A percentile compares a stretch with the other conserved stretches of the same genome.
These are phyloP conservation scores for Podiceps cristatus DNA, from an alignment of 2,113 vertebrate species.

Conservation along the genomic window DNA sequence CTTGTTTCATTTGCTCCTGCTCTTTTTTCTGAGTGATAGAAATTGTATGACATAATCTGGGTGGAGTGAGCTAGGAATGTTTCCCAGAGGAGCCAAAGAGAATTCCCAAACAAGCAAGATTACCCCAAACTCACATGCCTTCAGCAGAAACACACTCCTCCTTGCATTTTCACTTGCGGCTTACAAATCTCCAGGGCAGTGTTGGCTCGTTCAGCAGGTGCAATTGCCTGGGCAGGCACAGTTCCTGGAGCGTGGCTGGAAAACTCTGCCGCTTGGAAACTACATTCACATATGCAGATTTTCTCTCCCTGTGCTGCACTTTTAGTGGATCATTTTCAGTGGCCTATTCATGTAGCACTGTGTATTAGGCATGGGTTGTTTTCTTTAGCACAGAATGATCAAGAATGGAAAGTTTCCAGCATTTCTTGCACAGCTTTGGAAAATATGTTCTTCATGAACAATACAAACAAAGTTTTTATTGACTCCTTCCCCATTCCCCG, in stretches of 20 bases:
- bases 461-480: not conserved
- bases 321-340: not conserved
- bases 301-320: not conserved
- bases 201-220: not conserved
- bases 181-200: not conserved
- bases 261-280: not conserved
- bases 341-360: rapidly evolving
- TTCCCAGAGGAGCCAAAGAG: not conserved
- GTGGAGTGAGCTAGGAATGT: not conserved
- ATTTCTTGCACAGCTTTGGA: not conserved
- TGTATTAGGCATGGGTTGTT: not conserved
- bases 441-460: not conserved
- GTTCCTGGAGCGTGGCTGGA: not conserved
- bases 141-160: not conserved
- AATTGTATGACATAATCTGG: not conserved
- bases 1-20: not conserved
- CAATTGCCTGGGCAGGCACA: rapidly evolving
- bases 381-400: not conserved
- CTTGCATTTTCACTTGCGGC: not conserved
- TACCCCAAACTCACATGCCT: not conserved
- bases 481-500: not conserved
- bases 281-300: rapidly evolving
- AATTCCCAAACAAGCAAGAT: not conserved
- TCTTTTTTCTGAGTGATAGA: not conserved
- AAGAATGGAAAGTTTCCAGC: not conserved